Percentiles rank a stretch among this genome's conserved stretches.
Evolutionary conservation across 64 coral and sea anemone species (phyloP).

Genomic region (Porites australiensis): DNA sequence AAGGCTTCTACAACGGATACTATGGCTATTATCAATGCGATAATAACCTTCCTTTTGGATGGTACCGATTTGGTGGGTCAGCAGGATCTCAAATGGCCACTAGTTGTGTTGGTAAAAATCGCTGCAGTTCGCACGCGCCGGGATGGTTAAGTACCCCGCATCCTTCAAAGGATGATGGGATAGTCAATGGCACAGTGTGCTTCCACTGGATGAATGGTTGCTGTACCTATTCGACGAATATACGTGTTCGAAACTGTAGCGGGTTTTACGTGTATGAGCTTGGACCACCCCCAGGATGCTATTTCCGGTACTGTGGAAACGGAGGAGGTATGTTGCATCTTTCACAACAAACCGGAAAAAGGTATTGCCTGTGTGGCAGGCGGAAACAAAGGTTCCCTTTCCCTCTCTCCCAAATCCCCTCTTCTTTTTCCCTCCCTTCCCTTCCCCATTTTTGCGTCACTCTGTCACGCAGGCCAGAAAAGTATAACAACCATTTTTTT

Average conservation of each 20-base stretch:
- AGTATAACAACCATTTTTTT: no score
- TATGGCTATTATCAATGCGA: slow-evolving; percentile 29
- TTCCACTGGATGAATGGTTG: slow-evolving; percentile 1
- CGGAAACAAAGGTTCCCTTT: no score
- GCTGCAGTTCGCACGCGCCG: slow-evolving; percentile 19
- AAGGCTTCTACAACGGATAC: slow-evolving; percentile 28
- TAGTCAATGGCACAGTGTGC: slow-evolving; percentile 2
- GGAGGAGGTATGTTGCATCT: no score
- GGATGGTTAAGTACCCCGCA: slow-evolving; percentile 47
- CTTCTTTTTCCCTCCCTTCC: no score
- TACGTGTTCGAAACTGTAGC: slow-evolving; percentile 58
- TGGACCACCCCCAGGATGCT: neutral
- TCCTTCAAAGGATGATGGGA: slow-evolving; percentile 11
- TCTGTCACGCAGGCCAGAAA: no score
- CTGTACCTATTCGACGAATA: neutral
- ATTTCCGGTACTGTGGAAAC: slow-evolving; percentile 34
- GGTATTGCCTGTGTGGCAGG: no score
- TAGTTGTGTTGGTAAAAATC: neutral
- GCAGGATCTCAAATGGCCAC: slow-evolving; percentile 61
- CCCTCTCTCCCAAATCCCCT: no score
- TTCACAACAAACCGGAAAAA: no score
- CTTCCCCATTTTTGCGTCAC: no score
- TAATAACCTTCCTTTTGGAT: neutral
- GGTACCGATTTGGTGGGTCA: slow-evolving; percentile 48
- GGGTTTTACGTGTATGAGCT: slow-evolving; percentile 53